Conservation (phyloP, 2,113 vertebrate species). For the Setophaga coronata region DNA sequence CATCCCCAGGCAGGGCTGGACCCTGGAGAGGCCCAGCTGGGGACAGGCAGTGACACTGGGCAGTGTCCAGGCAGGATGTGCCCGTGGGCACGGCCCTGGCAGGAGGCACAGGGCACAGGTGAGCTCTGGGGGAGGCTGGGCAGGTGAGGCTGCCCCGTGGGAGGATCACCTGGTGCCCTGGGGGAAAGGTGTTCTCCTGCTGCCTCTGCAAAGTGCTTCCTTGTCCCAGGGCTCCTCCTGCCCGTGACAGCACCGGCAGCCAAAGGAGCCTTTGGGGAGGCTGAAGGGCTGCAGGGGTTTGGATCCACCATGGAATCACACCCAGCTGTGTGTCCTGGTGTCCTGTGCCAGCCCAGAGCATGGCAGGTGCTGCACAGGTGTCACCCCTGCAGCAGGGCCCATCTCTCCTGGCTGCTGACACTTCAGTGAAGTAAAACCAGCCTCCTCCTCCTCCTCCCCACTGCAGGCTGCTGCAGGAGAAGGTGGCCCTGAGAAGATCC, state of each 20-base stretch:
- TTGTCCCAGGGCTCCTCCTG: not conserved
- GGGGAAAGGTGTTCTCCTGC: not conserved
- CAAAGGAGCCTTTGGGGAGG: not conserved
- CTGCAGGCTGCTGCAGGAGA: constrained; percentile 42
- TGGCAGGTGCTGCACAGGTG: not conserved
- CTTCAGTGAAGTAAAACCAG: not conserved
- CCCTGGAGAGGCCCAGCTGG: not conserved
- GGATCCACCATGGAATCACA: not conserved
- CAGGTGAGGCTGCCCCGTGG: not conserved
- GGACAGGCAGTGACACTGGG: rapidly evolving
- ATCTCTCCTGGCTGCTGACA: not conserved
- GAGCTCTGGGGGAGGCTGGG: not conserved
- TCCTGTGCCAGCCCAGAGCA: not conserved
- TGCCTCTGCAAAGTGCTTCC: not conserved
- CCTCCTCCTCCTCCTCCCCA: not conserved
- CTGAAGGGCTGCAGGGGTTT: not conserved
- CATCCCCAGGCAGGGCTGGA: not conserved
- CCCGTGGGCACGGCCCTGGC: rapidly evolving
- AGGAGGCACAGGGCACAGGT: not conserved
- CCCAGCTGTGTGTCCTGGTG: rapidly evolving
- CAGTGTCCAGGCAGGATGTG: not conserved
- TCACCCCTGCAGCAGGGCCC: not conserved
- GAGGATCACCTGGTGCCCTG: not conserved
- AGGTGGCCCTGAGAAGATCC: not conserved
- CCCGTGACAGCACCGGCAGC: rapidly evolving